Evolutionary conservation across 2,797 vertebrate species (phyloP), one percentile per base, ranked within the genome.

Genomic region (Lepus oiostolus): DNA sequence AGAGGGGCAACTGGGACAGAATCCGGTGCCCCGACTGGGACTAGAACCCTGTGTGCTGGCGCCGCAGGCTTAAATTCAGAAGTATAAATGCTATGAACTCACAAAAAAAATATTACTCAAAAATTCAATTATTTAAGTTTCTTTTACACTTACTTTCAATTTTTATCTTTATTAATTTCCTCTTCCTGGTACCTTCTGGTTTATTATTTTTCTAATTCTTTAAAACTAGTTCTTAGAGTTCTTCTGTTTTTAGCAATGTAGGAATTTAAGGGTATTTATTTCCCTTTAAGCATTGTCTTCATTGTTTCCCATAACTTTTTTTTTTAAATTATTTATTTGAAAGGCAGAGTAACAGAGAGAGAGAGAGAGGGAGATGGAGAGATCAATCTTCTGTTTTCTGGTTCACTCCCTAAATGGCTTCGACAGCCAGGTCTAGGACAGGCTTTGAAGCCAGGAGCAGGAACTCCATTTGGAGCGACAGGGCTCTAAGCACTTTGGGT

Each of bases 141-240:
- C 54, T 58, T 88, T 88, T 93, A 85, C 1, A 88, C 14, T 76
- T 86, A 88, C 17, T 77, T 84, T 87, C 52, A 80, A 60, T 16
- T 92, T 96, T 93, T 80, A 30, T 90, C 38, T 47, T 74, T 89
- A 84, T 70, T 88, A 88, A 85, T 84, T 81, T 54, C 14, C n/a
- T 91, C 76, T 80, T 94, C 58, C 88, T 88, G 42, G 60, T 81
- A 26, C 68, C 16, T 82, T 85, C 54, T 91, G 28, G 24, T 76
- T 93, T 65, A 72, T 72, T 83, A 75, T 79, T 86, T 96, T 94
- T 89, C 28, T 76, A 89, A 93, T 91, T 94, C 52, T 68, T 95
- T 95, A 90, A 82, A 93, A 84, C n/a, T 88, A 91, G 14, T 60
- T 72, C n/a, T 58, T 60, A 63, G 60, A 77, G 13, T 71, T 88